A percentile compares a stretch with the other conserved stretches of the same genome.
Conservation (phyloP, 2,888 invertebrate species). For the Pachydiplax longipennis region DNA sequence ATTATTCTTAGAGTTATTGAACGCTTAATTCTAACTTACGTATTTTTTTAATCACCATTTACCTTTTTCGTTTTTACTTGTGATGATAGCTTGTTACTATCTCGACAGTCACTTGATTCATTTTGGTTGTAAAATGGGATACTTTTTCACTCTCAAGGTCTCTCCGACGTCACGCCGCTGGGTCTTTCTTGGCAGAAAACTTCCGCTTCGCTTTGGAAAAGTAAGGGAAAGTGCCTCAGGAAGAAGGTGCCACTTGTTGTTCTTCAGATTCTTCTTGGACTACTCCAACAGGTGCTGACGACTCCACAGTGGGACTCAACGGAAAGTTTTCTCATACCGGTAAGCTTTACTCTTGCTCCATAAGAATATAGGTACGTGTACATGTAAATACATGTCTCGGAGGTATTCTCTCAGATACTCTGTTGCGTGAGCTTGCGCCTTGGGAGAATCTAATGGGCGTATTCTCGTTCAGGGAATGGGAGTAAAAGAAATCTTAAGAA, state of each 20-base stretch:
- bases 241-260: not conserved
- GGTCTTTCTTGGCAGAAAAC: not conserved
- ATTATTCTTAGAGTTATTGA: too few species aligned
- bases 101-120: not conserved
- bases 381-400: not conserved
- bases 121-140: not conserved
- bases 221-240: not conserved
- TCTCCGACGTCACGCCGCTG: not conserved
- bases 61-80: too few species aligned
- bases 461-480: not conserved
- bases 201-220: not conserved
- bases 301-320: not conserved
- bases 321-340: too few species aligned
- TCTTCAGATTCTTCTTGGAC: not conserved
- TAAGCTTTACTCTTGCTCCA: too few species aligned
- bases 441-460: too few species aligned
- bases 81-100: too few species aligned
- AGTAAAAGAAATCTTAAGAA: not conserved
- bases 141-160: not conserved
- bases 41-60: too few species aligned
- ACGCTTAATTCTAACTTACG: too few species aligned
- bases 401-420: not conserved
- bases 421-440: too few species aligned
- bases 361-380: too few species aligned
- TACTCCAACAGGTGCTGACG: not conserved